These are phyloP conservation scores for Drosophila neonasuta DNA, from an alignment of 2,888 invertebrate species.

Conservation along the genomic window DNA sequence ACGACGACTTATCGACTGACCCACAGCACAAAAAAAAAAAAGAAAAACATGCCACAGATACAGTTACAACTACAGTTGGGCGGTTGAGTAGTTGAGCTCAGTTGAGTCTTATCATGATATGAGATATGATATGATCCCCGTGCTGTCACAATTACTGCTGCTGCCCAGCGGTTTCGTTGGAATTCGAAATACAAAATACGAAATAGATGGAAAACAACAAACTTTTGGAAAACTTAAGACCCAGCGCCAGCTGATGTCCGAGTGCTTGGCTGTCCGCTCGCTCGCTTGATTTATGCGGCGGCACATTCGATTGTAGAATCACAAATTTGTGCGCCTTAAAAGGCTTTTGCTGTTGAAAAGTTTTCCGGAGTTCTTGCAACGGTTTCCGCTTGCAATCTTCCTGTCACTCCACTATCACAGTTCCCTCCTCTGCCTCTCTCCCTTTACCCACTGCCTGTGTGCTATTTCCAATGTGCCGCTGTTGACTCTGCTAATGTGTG, in stretches of 20 bases:
- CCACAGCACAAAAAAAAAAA: conserved; percentile 14
- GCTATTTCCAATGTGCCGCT: conserved; percentile 57
- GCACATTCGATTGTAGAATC: conserved; percentile 51
- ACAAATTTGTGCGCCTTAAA: conserved; percentile 46
- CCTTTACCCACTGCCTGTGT: conserved; percentile 13
- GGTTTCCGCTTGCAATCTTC: conserved; percentile 59
- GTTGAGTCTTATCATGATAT: conserved; percentile 27
- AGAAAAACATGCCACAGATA: conserved; percentile 16
- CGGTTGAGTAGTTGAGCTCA: conserved; percentile 13
- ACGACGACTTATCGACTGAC: conserved; percentile 38
- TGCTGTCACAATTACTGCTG: conserved; percentile 38
- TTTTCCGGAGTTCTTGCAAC: conserved; percentile 63
- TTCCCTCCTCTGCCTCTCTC: background rate
- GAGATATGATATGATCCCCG: conserved; percentile 53
- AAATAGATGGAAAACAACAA: conserved; percentile 27
- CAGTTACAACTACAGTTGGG: conserved; percentile 24
- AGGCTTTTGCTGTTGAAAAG: conserved; percentile 57
- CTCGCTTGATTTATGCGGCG: conserved; percentile 60
- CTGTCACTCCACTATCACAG: conserved; percentile 9
- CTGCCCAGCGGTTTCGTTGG: conserved; percentile 17
- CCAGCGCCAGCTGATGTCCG: conserved; percentile 46
- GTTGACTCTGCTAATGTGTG: conserved; percentile 70
- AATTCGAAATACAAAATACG: conserved; percentile 45
- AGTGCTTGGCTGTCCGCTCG: conserved; percentile 2
- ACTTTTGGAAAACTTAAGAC: conserved; percentile 43